A percentile compares a stretch with the other conserved stretches of the same genome.
Conservation (phyloP, 2,113 vertebrate species). For the Anthoscopus minutus region DNA sequence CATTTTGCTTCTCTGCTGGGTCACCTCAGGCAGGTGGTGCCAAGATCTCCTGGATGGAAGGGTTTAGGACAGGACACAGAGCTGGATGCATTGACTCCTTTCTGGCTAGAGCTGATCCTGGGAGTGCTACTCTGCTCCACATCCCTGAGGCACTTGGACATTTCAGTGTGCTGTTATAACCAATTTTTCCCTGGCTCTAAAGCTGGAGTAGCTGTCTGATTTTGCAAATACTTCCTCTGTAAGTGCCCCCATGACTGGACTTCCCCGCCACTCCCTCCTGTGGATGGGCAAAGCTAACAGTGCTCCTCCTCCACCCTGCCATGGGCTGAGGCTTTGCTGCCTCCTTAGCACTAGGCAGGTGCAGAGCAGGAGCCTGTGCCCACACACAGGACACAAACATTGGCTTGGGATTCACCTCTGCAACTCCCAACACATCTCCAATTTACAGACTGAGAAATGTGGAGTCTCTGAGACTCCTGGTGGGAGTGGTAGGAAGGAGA, state of each 20-base stretch:
- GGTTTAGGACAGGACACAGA: not conserved
- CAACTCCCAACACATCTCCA: not conserved
- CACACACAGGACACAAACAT: too few relatives aligned
- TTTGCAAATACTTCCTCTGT: not conserved
- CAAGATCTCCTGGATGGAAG: not conserved
- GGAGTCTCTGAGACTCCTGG: not conserved
- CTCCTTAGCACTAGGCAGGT: not conserved
- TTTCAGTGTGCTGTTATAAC: not conserved
- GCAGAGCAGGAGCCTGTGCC: not conserved
- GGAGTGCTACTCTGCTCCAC: not conserved
- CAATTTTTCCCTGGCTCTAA: not conserved
- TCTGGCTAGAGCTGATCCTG: not conserved
- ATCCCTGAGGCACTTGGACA: not conserved
- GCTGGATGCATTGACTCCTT: not conserved
- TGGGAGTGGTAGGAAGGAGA: not conserved
- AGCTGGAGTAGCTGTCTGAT: not conserved
- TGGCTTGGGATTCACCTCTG: accelerated
- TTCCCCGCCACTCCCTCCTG: not conserved
- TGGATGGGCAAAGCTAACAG: not conserved
- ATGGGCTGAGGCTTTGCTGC: not conserved
- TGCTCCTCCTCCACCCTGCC: not conserved
- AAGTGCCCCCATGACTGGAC: not conserved
- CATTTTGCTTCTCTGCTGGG: accelerated
- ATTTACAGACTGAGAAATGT: not conserved
- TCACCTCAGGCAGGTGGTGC: not conserved